Evolutionary conservation across 2,797 vertebrate species (phyloP).

Genomic region (Galaxias olidus): DNA sequence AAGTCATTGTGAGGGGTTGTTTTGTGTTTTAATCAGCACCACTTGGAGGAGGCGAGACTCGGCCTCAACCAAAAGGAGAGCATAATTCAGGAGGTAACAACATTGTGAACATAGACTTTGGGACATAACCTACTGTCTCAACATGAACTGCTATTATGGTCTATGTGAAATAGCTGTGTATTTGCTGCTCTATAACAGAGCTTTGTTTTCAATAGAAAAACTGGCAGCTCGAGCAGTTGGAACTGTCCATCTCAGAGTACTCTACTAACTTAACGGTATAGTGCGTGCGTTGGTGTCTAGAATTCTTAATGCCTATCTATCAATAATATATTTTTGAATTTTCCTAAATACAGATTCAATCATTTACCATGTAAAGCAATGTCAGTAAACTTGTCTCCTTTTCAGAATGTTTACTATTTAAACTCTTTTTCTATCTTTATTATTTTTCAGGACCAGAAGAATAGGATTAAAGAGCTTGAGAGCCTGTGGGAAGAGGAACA

Average conservation of each 20-base stretch:
- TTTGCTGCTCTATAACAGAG: neutral
- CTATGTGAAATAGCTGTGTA: neutral
- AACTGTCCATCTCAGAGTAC: constrained; percentile 30
- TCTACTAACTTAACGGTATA: constrained; percentile 29
- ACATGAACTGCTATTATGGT: too few relatives aligned
- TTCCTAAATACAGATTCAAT: too few relatives aligned
- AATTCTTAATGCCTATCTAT: too few relatives aligned
- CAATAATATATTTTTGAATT: too few relatives aligned
- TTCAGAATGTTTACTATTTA: too few relatives aligned
- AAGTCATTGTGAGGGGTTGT: too few relatives aligned
- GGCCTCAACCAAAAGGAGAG: constrained; percentile 17
- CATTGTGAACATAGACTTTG: too few relatives aligned
- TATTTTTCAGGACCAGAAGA: constrained; percentile 31
- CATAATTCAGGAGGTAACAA: constrained; percentile 22
- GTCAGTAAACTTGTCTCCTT: too few relatives aligned
- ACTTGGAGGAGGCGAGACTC: constrained; percentile 21
- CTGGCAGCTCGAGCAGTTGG: constrained; percentile 19
- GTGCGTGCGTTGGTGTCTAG: too few relatives aligned
- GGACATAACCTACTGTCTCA: too few relatives aligned
- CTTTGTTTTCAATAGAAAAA: constrained; percentile 31
- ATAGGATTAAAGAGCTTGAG: constrained; percentile 34
- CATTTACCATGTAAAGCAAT: too few relatives aligned
- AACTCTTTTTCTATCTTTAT: neutral
- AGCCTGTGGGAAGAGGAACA: constrained; percentile 26
- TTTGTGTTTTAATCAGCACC: constrained; percentile 20